These are phyloP conservation scores for Drosophila dives DNA, from an alignment of 2,888 invertebrate genomes.

Conservation along the genomic window DNA sequence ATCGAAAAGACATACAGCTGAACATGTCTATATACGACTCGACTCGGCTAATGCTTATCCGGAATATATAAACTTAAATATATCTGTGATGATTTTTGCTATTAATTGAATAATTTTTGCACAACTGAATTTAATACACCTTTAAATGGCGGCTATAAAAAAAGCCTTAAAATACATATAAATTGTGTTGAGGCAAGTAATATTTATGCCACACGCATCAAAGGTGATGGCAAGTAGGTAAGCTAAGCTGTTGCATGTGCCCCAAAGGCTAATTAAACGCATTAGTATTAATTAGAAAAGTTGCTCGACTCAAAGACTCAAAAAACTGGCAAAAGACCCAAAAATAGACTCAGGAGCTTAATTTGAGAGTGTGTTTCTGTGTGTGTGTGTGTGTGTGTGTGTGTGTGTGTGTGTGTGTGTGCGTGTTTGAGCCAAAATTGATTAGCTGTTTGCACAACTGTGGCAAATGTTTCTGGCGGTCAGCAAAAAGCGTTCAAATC, in stretches of 20 bases:
- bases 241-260: background rate
- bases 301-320: constrained; percentile 37
- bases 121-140: background rate
- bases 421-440: constrained; percentile 26
- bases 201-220: constrained; percentile 1
- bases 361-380: constrained; percentile 16
- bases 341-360: constrained; percentile 62
- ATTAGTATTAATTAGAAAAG: constrained; percentile 76
- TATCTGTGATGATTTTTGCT: background rate
- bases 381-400: background rate
- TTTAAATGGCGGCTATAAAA: background rate
- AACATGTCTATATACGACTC: background rate
- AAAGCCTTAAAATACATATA: background rate
- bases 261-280: constrained; percentile 58
- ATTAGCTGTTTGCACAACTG: constrained; percentile 34
- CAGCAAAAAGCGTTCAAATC: constrained; percentile 16
- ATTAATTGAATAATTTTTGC: background rate
- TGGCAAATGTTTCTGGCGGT: constrained; percentile 32
- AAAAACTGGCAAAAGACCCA: constrained; percentile 38
- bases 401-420: background rate
- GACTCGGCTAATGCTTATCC: background rate
- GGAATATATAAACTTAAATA: background rate
- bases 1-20: background rate
- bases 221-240: constrained; percentile 11
- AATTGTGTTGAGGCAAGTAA: background rate